Conservation (phyloP, 2,888 invertebrate genomes). For the Ferrisia virgata region DNA sequence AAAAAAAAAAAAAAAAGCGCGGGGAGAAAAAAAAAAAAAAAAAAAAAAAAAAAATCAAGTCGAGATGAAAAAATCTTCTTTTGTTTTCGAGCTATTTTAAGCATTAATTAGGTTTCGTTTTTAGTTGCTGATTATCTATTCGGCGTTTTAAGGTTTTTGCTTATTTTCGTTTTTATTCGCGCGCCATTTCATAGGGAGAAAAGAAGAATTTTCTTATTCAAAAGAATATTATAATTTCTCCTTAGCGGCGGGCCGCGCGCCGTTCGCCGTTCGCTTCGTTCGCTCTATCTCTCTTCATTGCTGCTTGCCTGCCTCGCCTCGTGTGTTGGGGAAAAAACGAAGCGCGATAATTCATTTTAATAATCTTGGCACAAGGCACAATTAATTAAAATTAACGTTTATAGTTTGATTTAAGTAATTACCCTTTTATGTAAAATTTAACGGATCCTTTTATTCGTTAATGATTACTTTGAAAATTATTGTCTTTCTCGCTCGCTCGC, state of each 20-base stretch:
- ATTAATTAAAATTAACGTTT: conserved; percentile 31
- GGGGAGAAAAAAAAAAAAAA: background rate
- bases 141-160: background rate
- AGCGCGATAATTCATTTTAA: conserved; percentile 30
- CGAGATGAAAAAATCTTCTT: background rate
- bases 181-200: background rate
- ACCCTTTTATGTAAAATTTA: conserved; percentile 28
- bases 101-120: conserved; percentile 22
- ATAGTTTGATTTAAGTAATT: conserved; percentile 31
- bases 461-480: background rate
- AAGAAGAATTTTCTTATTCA: conserved; percentile 27
- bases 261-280: background rate
- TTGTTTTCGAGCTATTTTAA: background rate
- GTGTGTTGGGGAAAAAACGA: background rate
- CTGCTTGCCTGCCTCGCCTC: too few species aligned
- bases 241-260: background rate
- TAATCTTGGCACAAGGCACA: conserved; percentile 27
- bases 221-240: conserved; percentile 20
- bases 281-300: too few species aligned
- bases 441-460: conserved; percentile 9
- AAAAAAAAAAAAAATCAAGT: background rate
- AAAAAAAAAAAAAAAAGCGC: too few species aligned
- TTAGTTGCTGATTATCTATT: conserved; percentile 21
- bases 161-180: conserved; percentile 12
- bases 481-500: background rate